Evolutionary conservation across 2,888 invertebrate species (phyloP).

Genomic region (Panopea generosa): DNA sequence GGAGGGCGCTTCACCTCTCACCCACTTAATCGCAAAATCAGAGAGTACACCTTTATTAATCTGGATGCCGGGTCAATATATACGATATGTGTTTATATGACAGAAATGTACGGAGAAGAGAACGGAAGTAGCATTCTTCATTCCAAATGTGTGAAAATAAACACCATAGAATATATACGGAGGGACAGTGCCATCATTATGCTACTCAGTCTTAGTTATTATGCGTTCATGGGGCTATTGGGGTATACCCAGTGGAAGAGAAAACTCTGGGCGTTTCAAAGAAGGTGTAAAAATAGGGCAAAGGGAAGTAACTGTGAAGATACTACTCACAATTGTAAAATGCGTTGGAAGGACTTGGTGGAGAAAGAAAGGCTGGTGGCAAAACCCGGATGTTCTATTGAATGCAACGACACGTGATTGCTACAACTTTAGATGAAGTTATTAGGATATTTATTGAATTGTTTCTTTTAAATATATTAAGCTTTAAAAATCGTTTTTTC

Average conservation of each 20-base stretch:
- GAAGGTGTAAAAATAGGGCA: slow-evolving; percentile 16
- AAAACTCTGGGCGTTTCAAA: slow-evolving; percentile 35
- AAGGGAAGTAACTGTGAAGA: not conserved
- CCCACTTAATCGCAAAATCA: slow-evolving; percentile 29
- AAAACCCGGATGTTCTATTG: slow-evolving; percentile 51
- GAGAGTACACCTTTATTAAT: slow-evolving; percentile 45
- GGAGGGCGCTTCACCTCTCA: slow-evolving; percentile 57
- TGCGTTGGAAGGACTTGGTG: slow-evolving; percentile 47
- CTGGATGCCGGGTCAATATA: slow-evolving; percentile 49
- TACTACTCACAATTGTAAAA: slow-evolving; percentile 8
- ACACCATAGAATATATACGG: slow-evolving; percentile 63
- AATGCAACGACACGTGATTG: slow-evolving; percentile 32
- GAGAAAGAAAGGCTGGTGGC: slow-evolving; percentile 14
- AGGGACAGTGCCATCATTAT: slow-evolving; percentile 62
- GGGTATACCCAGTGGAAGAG: slow-evolving; percentile 66
- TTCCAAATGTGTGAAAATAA: slow-evolving; percentile 63
- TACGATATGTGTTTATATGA: slow-evolving; percentile 57
- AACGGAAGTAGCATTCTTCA: slow-evolving; percentile 53
- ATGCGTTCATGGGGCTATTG: slow-evolving; percentile 51
- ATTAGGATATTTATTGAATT: not conserved
- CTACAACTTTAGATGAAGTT: no score
- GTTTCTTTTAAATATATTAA: not conserved
- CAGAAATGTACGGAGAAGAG: slow-evolving; percentile 34
- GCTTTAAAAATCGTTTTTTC: not conserved
- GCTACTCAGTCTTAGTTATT: slow-evolving; percentile 59